Conservation (phyloP, 2,797 vertebrate species). For the Rhadinocentrus ornatus region DNA sequence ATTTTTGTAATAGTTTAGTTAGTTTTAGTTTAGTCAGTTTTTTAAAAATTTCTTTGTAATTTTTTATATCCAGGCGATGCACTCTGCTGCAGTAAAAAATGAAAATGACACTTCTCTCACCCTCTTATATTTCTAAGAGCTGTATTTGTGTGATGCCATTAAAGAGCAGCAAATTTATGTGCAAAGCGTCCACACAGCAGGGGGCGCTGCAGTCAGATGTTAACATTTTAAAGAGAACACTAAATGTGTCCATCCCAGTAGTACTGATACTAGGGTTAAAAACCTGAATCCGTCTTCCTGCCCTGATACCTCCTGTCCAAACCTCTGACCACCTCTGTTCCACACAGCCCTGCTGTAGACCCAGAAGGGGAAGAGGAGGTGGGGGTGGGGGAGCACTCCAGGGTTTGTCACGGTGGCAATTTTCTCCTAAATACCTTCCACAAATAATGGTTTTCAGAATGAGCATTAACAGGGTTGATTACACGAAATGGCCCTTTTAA, state of each 20-base stretch:
- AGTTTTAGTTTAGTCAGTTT: too few species aligned
- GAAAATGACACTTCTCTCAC: not conserved
- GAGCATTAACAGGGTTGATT: conserved; percentile 99
- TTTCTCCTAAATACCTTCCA: conserved; percentile 96
- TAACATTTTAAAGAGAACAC: not conserved
- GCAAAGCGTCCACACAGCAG: not conserved
- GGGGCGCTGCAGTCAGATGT: conserved; percentile 4
- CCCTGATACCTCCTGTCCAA: not conserved
- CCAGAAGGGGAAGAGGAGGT: not conserved
- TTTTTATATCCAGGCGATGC: not conserved
- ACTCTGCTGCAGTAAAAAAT: not conserved
- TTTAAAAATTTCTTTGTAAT: too few species aligned
- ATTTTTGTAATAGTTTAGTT: too few species aligned
- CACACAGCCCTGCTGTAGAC: not conserved
- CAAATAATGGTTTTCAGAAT: conserved; percentile 99
- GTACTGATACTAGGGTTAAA: not conserved
- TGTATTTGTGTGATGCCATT: not conserved
- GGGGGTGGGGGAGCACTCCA: not conserved
- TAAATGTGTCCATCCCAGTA: not conserved
- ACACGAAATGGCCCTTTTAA: conserved; percentile 99
- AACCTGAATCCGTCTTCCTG: too few species aligned
- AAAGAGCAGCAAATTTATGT: not conserved
- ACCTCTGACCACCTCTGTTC: conserved; percentile 11
- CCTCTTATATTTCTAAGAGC: not conserved
- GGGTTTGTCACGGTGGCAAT: conserved; percentile 89